These are phyloP conservation scores for Drosophila dives DNA, from an alignment of 2,888 invertebrate genomes.

Conservation along the genomic window DNA sequence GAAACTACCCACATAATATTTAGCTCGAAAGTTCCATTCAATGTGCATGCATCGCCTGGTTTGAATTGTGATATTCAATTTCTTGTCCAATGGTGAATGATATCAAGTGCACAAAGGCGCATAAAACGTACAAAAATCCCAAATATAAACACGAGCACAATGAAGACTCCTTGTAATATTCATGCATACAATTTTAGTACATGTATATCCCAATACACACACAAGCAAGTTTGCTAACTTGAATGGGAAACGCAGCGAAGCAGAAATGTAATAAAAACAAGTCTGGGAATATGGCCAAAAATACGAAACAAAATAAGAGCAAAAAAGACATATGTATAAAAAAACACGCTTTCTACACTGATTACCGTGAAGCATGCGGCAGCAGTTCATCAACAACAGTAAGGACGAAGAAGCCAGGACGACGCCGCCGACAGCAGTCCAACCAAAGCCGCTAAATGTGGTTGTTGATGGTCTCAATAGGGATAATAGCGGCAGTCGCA, in stretches of 20 bases:
- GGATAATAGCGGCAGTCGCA: constrained; percentile 34
- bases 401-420: constrained; percentile 28
- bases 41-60: neutral
- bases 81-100: constrained; percentile 55
- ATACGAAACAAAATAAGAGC: constrained; percentile 6
- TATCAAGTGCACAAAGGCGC: constrained; percentile 34
- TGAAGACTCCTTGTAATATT: constrained; percentile 17
- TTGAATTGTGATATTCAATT: constrained; percentile 19
- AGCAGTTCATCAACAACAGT: constrained; percentile 54
- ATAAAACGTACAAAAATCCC: constrained; percentile 45
- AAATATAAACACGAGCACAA: constrained; percentile 28
- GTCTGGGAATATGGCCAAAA: constrained; percentile 31
- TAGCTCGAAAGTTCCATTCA: neutral
- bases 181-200: constrained; percentile 8
- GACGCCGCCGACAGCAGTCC: constrained; percentile 19
- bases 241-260: constrained; percentile 50
- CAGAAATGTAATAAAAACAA: constrained; percentile 68
- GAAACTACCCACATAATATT: constrained; percentile 4
- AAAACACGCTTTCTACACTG: constrained; percentile 59
- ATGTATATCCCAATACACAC: constrained; percentile 14
- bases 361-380: constrained; percentile 54
- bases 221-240: constrained; percentile 37
- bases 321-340: constrained; percentile 24
- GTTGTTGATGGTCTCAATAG: constrained; percentile 41
- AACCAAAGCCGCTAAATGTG: constrained; percentile 48